Base-by-base conservation (phyloP, 2,113 vertebrate genomes). In the Stigmatopora argus region DNA sequence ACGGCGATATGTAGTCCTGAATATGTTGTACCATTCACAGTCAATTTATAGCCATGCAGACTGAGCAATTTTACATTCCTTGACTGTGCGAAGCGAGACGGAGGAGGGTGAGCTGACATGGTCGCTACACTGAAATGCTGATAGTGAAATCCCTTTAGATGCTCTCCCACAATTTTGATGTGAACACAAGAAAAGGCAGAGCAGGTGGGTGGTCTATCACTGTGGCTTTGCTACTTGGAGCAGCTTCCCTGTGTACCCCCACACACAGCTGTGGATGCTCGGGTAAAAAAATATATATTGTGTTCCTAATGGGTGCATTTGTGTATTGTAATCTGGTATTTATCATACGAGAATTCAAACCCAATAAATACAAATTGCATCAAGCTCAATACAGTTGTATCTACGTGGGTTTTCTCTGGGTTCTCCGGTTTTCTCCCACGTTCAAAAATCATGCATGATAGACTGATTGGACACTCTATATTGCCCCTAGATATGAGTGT, bases 61-160 rank as follows among this genome's bases (percentile, higher is more conserved):
- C 56, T 47, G 53, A 70, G 65, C 78, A 34, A 35, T 67, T 72
- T 77, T 75, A 78, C 77, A 74, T 79, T 59, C 45, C 70, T 59
- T 70, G 81, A 77, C 80, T 83, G 73, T 55, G 70, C 51, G 51
- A 48, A 41, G 73, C 55, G 41, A 65, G 74, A 70, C 55, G 77
- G 84, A 84, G 85, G 85, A 81, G 84, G 83, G 64, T 72, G 69
- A 77, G 79, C 81, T 81, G 85, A 89, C 83, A 84, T 65, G 79
- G 78, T 62, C 79, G 76, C 79, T 78, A 62, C 81, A 72, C 77
- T 72, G 77, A 83, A 85, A 75, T 74, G 79, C 83, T 82, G 85
- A 88, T 87, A 87, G 83, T 63, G 74, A 86, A 88, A 89, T 89
- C 87, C 85, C 79, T 87, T 89, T 89, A 89, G 72, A 80, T 79